Base-by-base conservation (phyloP, 1,140 invertebrate species). In the Nymphalis io region DNA sequence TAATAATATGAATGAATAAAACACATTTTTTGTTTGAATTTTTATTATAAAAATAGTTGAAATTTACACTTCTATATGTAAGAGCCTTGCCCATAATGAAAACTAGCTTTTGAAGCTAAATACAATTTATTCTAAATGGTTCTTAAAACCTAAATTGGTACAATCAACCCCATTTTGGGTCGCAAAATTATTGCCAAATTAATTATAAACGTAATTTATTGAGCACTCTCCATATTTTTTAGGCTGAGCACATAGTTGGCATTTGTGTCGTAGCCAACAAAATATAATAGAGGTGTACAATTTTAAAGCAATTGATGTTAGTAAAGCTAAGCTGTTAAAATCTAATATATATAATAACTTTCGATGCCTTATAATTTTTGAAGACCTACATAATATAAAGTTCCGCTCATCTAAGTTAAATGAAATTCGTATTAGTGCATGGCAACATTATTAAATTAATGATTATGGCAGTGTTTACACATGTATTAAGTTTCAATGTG, bases 1-100 rank as follows among this genome's bases (percentile, higher is more conserved):
- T 18, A 13, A 27, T 15, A 21, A 27, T 15, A n/a, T 4, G 13
- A 8, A 15, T 48, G n/a, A 55, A 55, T 55, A 23, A 55, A 55
- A 55, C 51, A 27, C 21, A 55, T 55, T 23, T 4, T 12, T 13
- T 21, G 23, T 33, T 68, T 68, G 44, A 66, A 42, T 53, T 79
- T 87, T 87, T 85, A 87, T 84, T 87, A 85, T 70, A 84, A 87
- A 87, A 83, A 87, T 87, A 87, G 78, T 84, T 81, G 73, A 85
- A 87, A 85, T 79, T 81, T 75, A 78, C 70, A 79, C 80, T 79
- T 73, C 57, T 81, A 77, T 84, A 84, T 74, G 76, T 81, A 65
- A 78, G 80, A 86, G 81, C 84, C 81, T 80, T 78, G 83, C 80
- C 78, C 78, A 62, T 79, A 80, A 81, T 78, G 70, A 80, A 82